Base-by-base conservation (phyloP, 2,113 vertebrate species). In the Mus spicilegus region DNA sequence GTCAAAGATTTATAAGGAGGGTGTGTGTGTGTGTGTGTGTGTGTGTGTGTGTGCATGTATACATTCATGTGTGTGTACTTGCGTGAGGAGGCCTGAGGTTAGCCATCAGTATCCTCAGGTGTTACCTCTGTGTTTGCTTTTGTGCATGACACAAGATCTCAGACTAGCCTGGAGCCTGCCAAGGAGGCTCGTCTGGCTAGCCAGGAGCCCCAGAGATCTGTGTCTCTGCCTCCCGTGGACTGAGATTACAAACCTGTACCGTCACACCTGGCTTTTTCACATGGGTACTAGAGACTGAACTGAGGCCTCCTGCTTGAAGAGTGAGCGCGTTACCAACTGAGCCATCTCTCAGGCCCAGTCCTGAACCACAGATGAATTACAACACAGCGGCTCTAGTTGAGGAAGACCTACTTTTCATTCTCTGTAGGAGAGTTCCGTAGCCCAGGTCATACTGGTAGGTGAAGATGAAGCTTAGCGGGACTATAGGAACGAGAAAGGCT, bases 381-480 rank as follows among this genome's bases (percentile, higher is more conserved):
- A 46, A 94, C 96, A 87, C 78, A 95, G 51, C 91, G 49, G 94
- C 28, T 77, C 77, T 89, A 46, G 36, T 80, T 93, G 93, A 93
- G 81, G 5, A 89, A 97, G n/a, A 94, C 95, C 96, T 97, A 99
- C 99, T 98, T 99, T 99, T 99, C 93, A 99, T 98, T 49, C 99
- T 99, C 93, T 99, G 97, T 88, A 99, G 80, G 39, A 99, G 90
- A 0, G 99, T 99, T 69, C 99, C 99, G 73, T 99, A 99, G 51
- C 98, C 99, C 96, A 98, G 97, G 98, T 99, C 99, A 97, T 99
- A 98, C 39, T 99, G 99, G 98, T 99, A 99, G 77, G 95, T 96
- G 76, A 99, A 33, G 78, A 99, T 30, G 93, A 99, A 99, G 94
- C 99, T 42, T 89, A 99, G 98, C 9, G 99, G 99, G 92, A 99